Evolutionary conservation across 2,113 vertebrate species (phyloP).

Genomic region (Leptodactylus fuscus): DNA sequence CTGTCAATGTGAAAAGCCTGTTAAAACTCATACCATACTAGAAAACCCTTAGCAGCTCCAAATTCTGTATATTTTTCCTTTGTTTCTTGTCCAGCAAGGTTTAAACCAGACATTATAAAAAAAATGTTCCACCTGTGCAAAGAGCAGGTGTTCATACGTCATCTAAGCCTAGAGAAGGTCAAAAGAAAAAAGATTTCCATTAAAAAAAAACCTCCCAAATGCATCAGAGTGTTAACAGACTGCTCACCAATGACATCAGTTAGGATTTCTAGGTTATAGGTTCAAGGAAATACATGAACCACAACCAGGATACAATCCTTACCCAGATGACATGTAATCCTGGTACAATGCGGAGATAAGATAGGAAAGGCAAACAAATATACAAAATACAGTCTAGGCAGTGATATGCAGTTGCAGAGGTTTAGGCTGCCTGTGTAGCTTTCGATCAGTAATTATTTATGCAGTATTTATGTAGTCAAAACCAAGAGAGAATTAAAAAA

Average conservation of each 20-base stretch:
- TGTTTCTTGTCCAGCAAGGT: background rate
- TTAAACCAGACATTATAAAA: background rate
- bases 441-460: no score
- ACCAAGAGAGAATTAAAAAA: no score
- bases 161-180: constrained; percentile 7
- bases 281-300: constrained; percentile 32
- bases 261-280: background rate
- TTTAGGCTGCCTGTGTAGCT: no score
- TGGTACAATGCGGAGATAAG: background rate
- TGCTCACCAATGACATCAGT: background rate
- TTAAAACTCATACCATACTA: background rate
- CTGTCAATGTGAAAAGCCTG: background rate
- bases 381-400: background rate
- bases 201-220: background rate
- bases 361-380: constrained; percentile 11
- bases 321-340: background rate
- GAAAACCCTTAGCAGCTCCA: background rate
- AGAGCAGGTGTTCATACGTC: constrained; percentile 20
- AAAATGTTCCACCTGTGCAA: constrained; percentile 23
- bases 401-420: background rate
- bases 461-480: no score
- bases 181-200: background rate
- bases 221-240: constrained; percentile 6
- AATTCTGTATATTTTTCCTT: constrained; percentile 5
- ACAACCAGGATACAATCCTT: constrained; percentile 27